Percentiles rank a stretch among this genome's conserved stretches.
These are phyloP conservation scores for Vidua macroura DNA, from an alignment of 2,113 vertebrate species.

Conservation along the genomic window DNA sequence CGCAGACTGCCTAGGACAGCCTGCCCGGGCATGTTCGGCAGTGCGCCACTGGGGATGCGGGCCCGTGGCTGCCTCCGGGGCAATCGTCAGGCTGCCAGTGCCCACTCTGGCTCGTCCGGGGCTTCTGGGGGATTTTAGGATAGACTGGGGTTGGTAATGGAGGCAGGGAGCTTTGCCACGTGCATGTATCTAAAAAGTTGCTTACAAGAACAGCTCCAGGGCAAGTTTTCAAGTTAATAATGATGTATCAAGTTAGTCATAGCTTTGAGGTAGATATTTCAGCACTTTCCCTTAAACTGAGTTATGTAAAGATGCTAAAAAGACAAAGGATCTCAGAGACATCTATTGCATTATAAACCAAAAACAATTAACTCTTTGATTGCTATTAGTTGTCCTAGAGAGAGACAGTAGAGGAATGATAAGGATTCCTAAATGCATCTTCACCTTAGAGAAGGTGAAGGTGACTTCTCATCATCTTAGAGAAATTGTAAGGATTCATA, in stretches of 20 bases:
- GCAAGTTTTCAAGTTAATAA: background rate
- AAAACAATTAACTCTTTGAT: background rate
- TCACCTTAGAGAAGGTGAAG: background rate
- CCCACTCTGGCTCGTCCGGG: fast-evolving
- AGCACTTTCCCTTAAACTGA: background rate
- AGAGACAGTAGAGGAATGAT: background rate
- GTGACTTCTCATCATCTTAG: background rate
- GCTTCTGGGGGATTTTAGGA: background rate
- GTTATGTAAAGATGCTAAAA: background rate
- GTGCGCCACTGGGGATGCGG: fast-evolving
- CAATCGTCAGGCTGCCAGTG: background rate
- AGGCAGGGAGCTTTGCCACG: background rate
- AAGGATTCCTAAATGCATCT: background rate
- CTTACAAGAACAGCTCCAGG: background rate
- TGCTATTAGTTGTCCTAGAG: background rate
- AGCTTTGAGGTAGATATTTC: background rate
- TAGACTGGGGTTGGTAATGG: background rate
- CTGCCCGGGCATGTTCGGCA: background rate
- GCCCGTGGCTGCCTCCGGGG: background rate
- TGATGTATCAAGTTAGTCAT: background rate
- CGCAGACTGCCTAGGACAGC: background rate
- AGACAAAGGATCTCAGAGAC: background rate
- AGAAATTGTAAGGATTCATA: background rate
- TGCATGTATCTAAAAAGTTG: background rate
- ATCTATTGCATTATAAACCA: background rate